Evolutionary conservation across 2,888 invertebrate species (phyloP), one percentile per base, ranked within the genome.

Genomic region (Caenorhabditis japonica): DNA sequence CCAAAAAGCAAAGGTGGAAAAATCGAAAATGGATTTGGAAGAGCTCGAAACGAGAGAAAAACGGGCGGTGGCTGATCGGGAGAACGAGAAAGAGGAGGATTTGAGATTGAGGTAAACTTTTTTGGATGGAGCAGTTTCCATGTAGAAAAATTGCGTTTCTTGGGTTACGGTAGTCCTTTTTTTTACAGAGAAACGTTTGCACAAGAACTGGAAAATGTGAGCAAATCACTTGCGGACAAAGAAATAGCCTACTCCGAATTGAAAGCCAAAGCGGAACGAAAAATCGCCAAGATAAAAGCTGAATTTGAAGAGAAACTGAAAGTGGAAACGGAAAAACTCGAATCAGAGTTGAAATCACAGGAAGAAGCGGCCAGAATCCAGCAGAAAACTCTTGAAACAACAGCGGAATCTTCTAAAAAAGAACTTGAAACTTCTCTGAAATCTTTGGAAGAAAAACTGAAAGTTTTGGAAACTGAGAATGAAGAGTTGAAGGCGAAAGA

Each of bases 221-320:
- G 30, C 13, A 52, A 39, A 39, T 5, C 33, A 4, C 13, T 75
- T 8, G 64, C 62, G 36, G 52, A 62, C 10, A 61, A 60, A 23
- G 76, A 76, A 19, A 23, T 27, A 0, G 68, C 62, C 0, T 58
- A 66, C 21, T 36, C 44, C 5, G 75, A 78, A 8, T 21, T 69
- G 58, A 66, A 75, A 19, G 8, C 38, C 17, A 76, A 75, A 38
- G 71, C 70, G 13, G 80, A 82, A 23, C 68, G 64, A 39, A 64
- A 71, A 23, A 44, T 76, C 15, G 56, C 56, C 17, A 82, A 76
- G 36, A 46, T 74, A 30, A 77, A 75, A 34, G 30, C 46, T 17
- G 53, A 64, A 23, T 72, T 72, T n/a, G 64, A 72, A 21, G 72
- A 66, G 19, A 56, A 56, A 21, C 36, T 51, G 25, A 49, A 56